These are phyloP conservation scores for Electrona antarctica DNA, from an alignment of 2,113 vertebrate species.

Conservation along the genomic window DNA sequence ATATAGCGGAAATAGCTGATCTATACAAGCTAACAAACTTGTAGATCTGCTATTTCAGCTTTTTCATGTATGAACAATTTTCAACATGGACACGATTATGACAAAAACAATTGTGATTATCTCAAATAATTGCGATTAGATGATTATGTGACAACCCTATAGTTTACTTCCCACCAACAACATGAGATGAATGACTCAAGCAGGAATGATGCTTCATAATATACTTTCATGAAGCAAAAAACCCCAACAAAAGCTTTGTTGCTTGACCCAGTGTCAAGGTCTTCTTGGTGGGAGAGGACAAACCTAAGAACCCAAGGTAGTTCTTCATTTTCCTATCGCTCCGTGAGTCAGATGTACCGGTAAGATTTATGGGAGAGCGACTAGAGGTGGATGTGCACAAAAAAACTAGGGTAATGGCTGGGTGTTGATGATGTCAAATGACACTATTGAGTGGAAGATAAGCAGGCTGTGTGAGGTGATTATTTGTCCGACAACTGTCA, in stretches of 20 bases:
- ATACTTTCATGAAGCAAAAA: neutral
- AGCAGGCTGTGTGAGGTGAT: constrained; percentile 5
- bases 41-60: too few relatives aligned
- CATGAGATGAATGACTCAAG: neutral
- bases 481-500: neutral
- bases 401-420: constrained; percentile 6
- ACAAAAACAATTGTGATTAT: too few relatives aligned
- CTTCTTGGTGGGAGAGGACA: neutral
- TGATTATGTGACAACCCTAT: too few relatives aligned
- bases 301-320: neutral
- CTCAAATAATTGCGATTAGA: too few relatives aligned
- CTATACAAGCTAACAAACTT: too few relatives aligned
- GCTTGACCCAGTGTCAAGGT: constrained; percentile 2
- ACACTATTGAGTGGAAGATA: too few relatives aligned
- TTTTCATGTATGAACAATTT: too few relatives aligned
- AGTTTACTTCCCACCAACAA: neutral
- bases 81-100: too few relatives aligned
- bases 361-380: constrained; percentile 22
- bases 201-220: too few relatives aligned
- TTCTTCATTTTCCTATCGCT: neutral
- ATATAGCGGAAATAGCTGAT: too few relatives aligned
- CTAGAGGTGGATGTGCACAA: constrained; percentile 20
- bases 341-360: neutral
- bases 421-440: neutral
- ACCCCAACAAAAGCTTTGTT: neutral